Evolutionary conservation across 2,113 vertebrate genomes (phyloP).

Genomic region (Muntiacus reevesi): DNA sequence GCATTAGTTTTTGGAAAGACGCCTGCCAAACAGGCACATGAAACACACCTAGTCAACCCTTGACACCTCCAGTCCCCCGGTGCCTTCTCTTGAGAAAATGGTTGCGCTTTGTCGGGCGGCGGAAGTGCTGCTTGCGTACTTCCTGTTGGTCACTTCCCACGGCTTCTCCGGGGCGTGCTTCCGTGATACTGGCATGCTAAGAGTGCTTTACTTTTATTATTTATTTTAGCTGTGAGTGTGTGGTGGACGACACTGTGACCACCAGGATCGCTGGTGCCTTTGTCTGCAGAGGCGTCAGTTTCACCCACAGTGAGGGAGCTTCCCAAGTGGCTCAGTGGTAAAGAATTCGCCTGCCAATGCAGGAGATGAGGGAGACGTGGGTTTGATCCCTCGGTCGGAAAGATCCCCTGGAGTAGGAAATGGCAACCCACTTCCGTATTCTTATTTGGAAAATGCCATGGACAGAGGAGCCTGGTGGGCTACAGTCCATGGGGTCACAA

Average conservation of each 20-base stretch:
- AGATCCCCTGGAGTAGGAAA: background rate
- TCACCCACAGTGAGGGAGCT: background rate
- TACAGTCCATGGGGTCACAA: background rate
- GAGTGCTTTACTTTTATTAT: background rate
- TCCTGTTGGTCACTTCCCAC: accelerated
- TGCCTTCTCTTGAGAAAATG: background rate
- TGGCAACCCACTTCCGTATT: background rate
- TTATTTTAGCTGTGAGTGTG: background rate
- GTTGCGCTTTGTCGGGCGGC: accelerated
- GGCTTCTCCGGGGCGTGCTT: background rate
- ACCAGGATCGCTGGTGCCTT: background rate
- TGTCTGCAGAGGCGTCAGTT: background rate
- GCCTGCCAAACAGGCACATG: background rate
- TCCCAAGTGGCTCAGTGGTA: background rate
- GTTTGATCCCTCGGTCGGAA: background rate
- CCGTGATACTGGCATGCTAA: background rate
- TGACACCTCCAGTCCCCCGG: background rate
- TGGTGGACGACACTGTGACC: background rate
- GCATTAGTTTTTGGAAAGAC: background rate
- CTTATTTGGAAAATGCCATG: background rate
- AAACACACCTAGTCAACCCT: background rate
- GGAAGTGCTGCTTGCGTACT: accelerated
- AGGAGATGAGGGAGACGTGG: background rate
- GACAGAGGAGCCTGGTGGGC: background rate
- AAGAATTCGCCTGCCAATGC: background rate